These are phyloP conservation scores for Cheiracanthium punctorium DNA, from an alignment of 2,888 invertebrate genomes.

Conservation along the genomic window DNA sequence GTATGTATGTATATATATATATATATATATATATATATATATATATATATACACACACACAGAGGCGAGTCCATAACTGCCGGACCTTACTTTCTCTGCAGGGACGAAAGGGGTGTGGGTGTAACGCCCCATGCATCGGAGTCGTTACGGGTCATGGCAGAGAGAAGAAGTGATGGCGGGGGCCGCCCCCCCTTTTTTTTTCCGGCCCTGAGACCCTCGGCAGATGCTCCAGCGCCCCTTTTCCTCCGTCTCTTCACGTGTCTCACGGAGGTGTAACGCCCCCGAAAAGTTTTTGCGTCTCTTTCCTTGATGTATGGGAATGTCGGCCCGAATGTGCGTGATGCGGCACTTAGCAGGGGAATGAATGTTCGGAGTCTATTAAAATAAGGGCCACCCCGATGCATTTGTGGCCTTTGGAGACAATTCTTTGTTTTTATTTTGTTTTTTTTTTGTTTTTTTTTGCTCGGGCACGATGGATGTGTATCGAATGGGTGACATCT, in stretches of 20 bases:
- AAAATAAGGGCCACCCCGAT: background rate
- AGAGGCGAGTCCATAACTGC: background rate
- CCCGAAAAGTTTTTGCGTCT: slow-evolving; percentile 5
- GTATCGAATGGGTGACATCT: background rate
- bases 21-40: too few relatives aligned
- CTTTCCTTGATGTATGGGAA: slow-evolving; percentile 7
- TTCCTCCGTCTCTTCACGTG: slow-evolving; percentile 29
- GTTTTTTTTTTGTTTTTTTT: too few relatives aligned
- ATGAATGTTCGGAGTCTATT: slow-evolving; percentile 2
- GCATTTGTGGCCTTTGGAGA: background rate
- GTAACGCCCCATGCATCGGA: slow-evolving; percentile 6
- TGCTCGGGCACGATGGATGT: background rate
- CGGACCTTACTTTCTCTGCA: background rate
- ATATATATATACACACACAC: too few relatives aligned
- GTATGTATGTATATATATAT: too few relatives aligned
- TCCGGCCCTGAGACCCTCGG: slow-evolving; percentile 52
- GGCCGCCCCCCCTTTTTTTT: slow-evolving; percentile 49
- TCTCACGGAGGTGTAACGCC: slow-evolving; percentile 24
- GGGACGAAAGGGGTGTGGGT: slow-evolving; percentile 46
- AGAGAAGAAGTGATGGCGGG: too few relatives aligned
- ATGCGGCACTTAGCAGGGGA: background rate
- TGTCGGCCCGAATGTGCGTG: background rate
- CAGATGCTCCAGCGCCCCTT: slow-evolving; percentile 52
- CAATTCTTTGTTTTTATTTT: too few relatives aligned
- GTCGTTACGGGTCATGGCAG: slow-evolving; percentile 48